Evolutionary conservation across 2,113 vertebrate genomes (phyloP).

Genomic region (Onychostruthus taczanowskii): DNA sequence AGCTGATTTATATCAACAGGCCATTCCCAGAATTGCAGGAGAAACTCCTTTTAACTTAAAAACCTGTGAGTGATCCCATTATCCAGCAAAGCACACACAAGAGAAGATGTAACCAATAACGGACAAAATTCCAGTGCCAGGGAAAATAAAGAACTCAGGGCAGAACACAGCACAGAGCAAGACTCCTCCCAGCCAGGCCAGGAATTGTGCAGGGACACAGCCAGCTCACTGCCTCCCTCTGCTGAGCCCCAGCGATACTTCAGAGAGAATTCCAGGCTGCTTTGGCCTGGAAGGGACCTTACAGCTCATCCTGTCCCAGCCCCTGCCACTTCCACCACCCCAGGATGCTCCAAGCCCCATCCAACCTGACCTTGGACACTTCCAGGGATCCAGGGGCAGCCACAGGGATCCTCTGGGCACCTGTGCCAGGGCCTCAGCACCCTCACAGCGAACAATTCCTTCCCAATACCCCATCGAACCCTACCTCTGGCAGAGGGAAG

Average conservation of each 20-base stretch:
- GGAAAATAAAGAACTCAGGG: not conserved
- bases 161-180: not conserved
- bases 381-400: not conserved
- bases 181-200: rapidly evolving
- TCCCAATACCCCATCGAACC: not conserved
- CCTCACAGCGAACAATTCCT: rapidly evolving
- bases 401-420: not conserved
- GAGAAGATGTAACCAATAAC: not conserved
- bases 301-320: not conserved
- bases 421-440: not conserved
- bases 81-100: not conserved
- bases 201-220: not conserved
- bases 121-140: rapidly evolving
- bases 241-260: not conserved
- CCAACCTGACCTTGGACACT: not conserved
- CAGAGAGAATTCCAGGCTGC: not conserved
- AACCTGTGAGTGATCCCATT: not conserved
- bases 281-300: not conserved
- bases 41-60: not conserved
- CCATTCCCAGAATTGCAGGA: not conserved
- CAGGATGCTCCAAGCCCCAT: rapidly evolving
- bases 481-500: not conserved
- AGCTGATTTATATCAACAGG: not conserved
- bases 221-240: constrained; percentile 26
- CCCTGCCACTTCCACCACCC: not conserved